Base-by-base conservation (phyloP, 2,797 vertebrate species). In the Acropternis orthonyx region DNA sequence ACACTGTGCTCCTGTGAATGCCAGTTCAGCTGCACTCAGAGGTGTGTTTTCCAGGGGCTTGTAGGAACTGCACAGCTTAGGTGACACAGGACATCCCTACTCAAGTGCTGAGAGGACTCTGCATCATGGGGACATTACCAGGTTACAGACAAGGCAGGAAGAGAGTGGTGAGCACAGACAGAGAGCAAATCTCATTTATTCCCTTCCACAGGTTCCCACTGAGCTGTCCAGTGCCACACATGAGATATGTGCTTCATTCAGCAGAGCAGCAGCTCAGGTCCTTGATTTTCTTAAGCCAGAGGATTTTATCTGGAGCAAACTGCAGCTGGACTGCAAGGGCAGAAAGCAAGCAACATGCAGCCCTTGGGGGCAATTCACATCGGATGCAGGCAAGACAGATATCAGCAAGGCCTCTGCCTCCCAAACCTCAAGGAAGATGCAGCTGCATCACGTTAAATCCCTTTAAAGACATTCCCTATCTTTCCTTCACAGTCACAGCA, bases 401-500 rank as follows among this genome's bases (percentile, higher is more conserved):
- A 87, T 39, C 67, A 86, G 69, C 49, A 49, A 86, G 44, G n/a
- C 56, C 72, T 66, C 89, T 85, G 56, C 39, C 41, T 78, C 80
- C 56, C 83, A 81, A 61, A 61, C 34, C 54, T 49, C 26, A 61
- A 37, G 68, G 54, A 91, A 90, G 72, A 48, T 56, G 49, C 20
- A 12, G 22, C 37, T 79, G 75, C 30, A 22, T 54, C 52, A 37
- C 24, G 30, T 26, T 23, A 80, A 71, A 61, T 51, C 55, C 75
- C 76, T 75, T 91, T 66, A 67, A 88, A 74, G 2, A 1, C 43
- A 44, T 56, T 68, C 65, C 62, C 22, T 41, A 75, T 37, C 51
- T 41, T 58, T 66, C 30, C 72, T 82, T 55, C 2, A 0, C 39
- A 69, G 66, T 27, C 37, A 87, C 51, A 92, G 81, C 10, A 16